A percentile compares a stretch with the other conserved stretches of the same genome.
Evolutionary conservation across 2,113 vertebrate genomes (phyloP).

Genomic region (Callipepla californica): DNA sequence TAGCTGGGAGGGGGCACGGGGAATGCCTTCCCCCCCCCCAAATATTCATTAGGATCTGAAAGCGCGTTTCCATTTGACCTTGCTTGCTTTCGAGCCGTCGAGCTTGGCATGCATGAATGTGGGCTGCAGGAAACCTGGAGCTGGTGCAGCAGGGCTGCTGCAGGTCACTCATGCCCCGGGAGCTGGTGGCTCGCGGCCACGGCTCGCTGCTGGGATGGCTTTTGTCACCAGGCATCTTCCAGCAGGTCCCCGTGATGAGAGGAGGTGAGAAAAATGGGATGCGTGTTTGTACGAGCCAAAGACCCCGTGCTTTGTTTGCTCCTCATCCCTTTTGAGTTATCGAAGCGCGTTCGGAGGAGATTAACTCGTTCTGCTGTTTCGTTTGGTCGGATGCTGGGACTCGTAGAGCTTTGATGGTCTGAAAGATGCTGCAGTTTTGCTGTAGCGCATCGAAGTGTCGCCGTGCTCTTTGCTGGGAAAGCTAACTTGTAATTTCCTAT

Average conservation of each 20-base stretch:
- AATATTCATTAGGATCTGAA: neutral
- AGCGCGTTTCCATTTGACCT: neutral
- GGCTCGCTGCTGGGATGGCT: neutral
- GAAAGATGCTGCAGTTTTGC: conserved; percentile 40
- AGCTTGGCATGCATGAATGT: rapidly evolving
- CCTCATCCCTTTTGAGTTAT: conserved; percentile 63
- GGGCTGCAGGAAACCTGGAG: rapidly evolving
- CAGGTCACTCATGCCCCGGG: rapidly evolving
- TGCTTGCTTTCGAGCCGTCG: neutral
- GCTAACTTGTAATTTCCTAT: conserved; percentile 66
- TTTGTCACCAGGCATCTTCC: neutral
- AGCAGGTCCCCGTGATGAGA: neutral
- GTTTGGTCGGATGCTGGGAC: conserved; percentile 40
- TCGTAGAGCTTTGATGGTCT: conserved; percentile 8
- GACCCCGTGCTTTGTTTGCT: conserved; percentile 23
- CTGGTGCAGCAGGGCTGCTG: neutral
- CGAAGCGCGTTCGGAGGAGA: neutral
- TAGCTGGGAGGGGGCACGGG: neutral
- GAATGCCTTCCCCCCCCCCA: neutral
- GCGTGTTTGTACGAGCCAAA: neutral
- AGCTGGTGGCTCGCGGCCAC: neutral
- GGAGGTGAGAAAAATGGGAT: neutral
- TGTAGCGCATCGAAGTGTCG: conserved; percentile 32
- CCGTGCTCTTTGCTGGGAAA: conserved; percentile 13
- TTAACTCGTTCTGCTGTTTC: conserved; percentile 60